Evolutionary conservation across 2,888 invertebrate genomes (phyloP), one percentile per base, ranked within the genome.

Genomic region (Stegophylla sp.): DNA sequence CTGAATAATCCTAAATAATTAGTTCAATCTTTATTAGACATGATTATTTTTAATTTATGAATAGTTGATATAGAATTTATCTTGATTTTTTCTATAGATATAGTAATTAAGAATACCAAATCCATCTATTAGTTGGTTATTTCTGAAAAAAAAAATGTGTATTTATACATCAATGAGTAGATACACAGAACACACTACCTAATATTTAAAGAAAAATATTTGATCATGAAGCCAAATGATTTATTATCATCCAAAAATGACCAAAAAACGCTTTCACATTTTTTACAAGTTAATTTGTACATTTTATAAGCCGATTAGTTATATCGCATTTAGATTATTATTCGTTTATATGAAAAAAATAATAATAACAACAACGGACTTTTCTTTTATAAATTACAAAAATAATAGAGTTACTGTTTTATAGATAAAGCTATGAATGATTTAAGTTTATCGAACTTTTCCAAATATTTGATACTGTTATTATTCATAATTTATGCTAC

Each of bases 231-330:
- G 20, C 15, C 3, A 28, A 61, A 48, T 9, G 13, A 48, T 73
- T 73, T 48, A 45, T 73, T 26, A 43, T 45, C 17, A 45, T n/a
- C 17, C n/a, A 59, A 12, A 17, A 43, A 72, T 59, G 9, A 73
- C 48, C 20, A 48, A 74, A 61, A 48, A 28, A 28, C 9, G 28
- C 61, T 74, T 74, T 63, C 73, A 63, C 61, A 48, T 73, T 28
- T 73, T 26, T 61, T 13, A 73, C n/a, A 59, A 23, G 26, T 72
- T n/a, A 26, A 45, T 48, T n/a, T 12, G 41, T 41, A 45, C n/a
- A 7, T 12, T 26, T 17, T 17, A 73, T 13, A 20, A 61, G n/a
- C 45, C n/a, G n/a, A 61, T 73, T 45, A 61, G 13, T 28, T 43
- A n/a, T 61, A 61, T 10, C 15, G 15, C 7, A 34, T n/a, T 72